These are phyloP conservation scores for Tragelaphus buxtoni DNA, from an alignment of 2,113 vertebrate species.

Conservation along the genomic window DNA sequence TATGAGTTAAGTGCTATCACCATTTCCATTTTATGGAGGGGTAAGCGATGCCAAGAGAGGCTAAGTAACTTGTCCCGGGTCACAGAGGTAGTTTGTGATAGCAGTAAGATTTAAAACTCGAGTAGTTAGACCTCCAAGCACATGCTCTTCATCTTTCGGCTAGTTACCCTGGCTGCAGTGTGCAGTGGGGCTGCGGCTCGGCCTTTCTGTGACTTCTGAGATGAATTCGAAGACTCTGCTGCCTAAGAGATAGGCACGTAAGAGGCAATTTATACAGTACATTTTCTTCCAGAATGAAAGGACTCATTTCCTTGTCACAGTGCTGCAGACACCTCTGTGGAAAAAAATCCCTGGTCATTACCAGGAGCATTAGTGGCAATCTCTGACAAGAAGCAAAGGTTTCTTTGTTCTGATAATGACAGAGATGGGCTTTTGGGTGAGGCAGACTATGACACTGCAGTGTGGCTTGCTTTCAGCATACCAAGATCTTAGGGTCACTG, in stretches of 20 bases:
- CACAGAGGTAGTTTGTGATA: not conserved
- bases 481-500: not conserved
- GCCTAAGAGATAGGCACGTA: constrained; percentile 26
- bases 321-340: constrained; percentile 43
- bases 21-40: not conserved
- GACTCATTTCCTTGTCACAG: constrained; percentile 68
- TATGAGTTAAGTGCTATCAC: not conserved
- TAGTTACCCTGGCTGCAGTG: not conserved
- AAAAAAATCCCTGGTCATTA: constrained; percentile 58
- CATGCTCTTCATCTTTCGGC: not conserved
- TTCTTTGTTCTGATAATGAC: constrained; percentile 71
- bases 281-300: constrained; percentile 67
- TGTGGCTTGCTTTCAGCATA: constrained; percentile 42
- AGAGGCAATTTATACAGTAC: constrained; percentile 60
- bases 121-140: not conserved
- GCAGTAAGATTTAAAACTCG: not conserved
- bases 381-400: constrained; percentile 57
- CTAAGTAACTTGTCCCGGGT: not conserved
- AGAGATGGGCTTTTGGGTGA: constrained; percentile 44
- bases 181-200: not conserved
- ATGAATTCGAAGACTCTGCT: constrained; percentile 19
- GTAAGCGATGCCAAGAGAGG: not conserved
- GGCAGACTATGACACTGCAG: not conserved
- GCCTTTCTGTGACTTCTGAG: not conserved
- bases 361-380: constrained; percentile 60